Evolutionary conservation across 1,140 invertebrate species (phyloP).

Genomic region (Cotesia glomerata): DNA sequence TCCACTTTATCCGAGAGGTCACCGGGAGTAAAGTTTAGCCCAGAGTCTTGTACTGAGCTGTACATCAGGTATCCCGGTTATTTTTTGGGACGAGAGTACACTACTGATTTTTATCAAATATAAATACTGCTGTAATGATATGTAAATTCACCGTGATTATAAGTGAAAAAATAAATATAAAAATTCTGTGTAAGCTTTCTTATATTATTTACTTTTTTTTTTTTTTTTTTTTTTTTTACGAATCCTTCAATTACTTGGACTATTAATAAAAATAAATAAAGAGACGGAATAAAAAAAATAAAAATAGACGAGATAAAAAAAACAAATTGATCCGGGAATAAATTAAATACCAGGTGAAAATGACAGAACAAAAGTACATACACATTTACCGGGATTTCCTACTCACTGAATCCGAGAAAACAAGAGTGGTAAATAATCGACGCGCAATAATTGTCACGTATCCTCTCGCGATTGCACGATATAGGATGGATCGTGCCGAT

Average conservation of each 20-base stretch:
- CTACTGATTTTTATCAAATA: neutral
- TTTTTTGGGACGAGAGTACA: constrained; percentile 11
- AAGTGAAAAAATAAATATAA: too few species aligned
- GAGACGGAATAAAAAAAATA: too few species aligned
- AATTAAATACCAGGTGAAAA: neutral
- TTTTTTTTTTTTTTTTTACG: too few species aligned
- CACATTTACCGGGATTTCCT: neutral
- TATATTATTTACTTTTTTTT: too few species aligned
- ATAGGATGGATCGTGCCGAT: constrained; percentile 23
- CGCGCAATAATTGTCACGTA: constrained; percentile 34
- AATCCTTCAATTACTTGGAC: too few species aligned
- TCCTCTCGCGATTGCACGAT: constrained; percentile 40
- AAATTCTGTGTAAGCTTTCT: too few species aligned
- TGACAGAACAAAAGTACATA: constrained; percentile 3
- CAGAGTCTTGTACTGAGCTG: neutral
- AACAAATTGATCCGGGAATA: too few species aligned
- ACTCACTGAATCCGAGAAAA: neutral
- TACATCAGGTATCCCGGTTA: constrained; percentile 16
- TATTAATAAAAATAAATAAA: too few species aligned
- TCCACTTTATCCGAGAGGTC: constrained; percentile 20
- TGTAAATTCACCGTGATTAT: neutral
- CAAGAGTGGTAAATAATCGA: constrained; percentile 20
- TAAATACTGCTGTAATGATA: neutral
- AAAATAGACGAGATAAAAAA: too few species aligned
- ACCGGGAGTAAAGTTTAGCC: neutral